These are phyloP conservation scores for Phytoseiulus persimilis DNA, from an alignment of 2,888 invertebrate species.

Conservation along the genomic window DNA sequence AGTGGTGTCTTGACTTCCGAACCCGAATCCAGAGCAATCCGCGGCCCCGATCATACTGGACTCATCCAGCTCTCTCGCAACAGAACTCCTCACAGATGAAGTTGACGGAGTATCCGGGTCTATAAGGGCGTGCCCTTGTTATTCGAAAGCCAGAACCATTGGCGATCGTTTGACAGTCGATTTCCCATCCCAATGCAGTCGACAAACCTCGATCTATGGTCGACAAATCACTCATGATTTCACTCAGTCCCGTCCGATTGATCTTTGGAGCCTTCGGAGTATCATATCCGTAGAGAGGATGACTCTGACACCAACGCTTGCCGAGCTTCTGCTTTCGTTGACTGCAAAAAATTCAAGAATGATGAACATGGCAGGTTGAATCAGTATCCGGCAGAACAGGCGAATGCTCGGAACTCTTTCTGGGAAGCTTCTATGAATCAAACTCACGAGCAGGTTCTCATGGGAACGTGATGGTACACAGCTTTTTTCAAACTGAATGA, in stretches of 20 bases:
- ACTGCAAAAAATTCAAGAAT: not conserved
- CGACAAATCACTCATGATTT: constrained; percentile 1
- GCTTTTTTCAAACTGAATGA: constrained; percentile 26
- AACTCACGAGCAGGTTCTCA: constrained; percentile 18
- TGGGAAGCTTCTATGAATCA: not conserved
- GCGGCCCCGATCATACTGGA: not conserved
- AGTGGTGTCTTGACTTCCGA: not conserved
- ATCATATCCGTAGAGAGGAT: not conserved
- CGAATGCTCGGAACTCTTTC: not conserved
- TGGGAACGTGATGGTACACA: not conserved
- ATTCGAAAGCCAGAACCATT: not conserved
- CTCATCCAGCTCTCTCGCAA: not conserved
- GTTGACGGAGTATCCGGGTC: not conserved
- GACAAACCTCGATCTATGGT: constrained; percentile 7
- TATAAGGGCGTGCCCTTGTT: too few species aligned
- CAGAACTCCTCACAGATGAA: not conserved
- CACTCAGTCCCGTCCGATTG: not conserved
- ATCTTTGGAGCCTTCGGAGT: not conserved
- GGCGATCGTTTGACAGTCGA: not conserved
- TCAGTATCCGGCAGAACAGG: too few species aligned
- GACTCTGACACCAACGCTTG: not conserved
- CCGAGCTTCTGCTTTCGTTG: not conserved
- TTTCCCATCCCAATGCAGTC: not conserved
- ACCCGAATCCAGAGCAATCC: not conserved
- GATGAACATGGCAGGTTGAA: too few species aligned